These are phyloP conservation scores for Eumaeus atala DNA, from an alignment of 1,140 invertebrate species.

Conservation along the genomic window DNA sequence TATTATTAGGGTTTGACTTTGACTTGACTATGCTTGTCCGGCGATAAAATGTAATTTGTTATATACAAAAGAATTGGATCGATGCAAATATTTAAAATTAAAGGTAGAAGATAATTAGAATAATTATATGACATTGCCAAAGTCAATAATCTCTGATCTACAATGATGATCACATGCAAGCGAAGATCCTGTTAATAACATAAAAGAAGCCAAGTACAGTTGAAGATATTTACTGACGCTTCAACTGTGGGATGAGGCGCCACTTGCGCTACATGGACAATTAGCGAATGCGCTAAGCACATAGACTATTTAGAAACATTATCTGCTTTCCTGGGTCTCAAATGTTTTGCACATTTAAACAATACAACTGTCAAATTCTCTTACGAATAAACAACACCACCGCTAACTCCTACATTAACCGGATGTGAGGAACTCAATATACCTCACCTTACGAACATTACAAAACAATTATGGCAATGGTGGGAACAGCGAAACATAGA, in stretches of 20 bases:
- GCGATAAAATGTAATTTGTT: constrained; percentile 15
- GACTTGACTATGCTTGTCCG: no score
- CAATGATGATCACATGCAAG: constrained; percentile 3
- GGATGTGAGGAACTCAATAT: constrained; percentile 8
- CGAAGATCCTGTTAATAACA: constrained; percentile 1
- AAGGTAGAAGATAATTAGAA: constrained; percentile 14
- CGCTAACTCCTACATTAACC: constrained; percentile 7
- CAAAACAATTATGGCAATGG: constrained; percentile 11
- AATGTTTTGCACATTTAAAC: constrained; percentile 3
- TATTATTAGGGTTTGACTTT: no score
- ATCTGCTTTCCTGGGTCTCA: constrained; percentile 2
- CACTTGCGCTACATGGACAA: constrained; percentile 5
- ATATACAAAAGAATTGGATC: constrained; percentile 18
- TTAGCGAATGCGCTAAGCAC: neutral
- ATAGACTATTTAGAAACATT: constrained; percentile 11
- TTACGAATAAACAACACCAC: constrained; percentile 10
- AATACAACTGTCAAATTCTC: constrained; percentile 8
- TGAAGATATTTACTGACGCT: constrained; percentile 15
- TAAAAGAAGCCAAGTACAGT: neutral
- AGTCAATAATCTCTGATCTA: constrained; percentile 3
- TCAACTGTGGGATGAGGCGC: constrained; percentile 15
- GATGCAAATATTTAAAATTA: constrained; percentile 15
- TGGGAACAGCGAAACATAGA: constrained; percentile 4
- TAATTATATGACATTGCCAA: constrained; percentile 12
- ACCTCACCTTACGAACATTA: constrained; percentile 1